Percentiles rank a stretch among this genome's conserved stretches.
Conservation (phyloP, 2,113 vertebrate genomes). For the Halcyon senegalensis region DNA sequence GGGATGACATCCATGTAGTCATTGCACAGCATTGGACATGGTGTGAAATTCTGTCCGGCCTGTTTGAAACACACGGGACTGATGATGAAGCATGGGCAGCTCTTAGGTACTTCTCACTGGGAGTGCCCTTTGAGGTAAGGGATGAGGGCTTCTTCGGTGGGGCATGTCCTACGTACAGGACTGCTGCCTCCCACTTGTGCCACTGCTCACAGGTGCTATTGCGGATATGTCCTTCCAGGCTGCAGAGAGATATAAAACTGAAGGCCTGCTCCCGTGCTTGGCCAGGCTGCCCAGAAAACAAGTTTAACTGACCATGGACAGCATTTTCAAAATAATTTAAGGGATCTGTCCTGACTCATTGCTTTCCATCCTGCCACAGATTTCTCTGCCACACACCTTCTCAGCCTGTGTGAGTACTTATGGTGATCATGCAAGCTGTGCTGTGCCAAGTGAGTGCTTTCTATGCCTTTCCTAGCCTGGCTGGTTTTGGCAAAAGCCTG, state of each 20-base stretch:
- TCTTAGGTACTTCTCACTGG: background rate
- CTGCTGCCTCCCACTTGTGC: background rate
- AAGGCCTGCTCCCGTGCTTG: background rate
- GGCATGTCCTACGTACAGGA: fast-evolving
- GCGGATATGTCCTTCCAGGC: background rate
- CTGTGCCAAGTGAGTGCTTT: background rate
- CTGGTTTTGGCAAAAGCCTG: background rate
- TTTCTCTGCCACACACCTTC: background rate
- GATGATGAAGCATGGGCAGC: fast-evolving
- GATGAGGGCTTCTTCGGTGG: background rate
- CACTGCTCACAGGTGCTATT: background rate
- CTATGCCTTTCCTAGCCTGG: background rate
- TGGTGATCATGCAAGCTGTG: background rate
- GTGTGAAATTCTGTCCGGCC: background rate
- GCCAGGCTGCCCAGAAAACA: background rate
- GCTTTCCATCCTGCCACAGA: background rate
- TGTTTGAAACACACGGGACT: background rate
- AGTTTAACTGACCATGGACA: background rate
- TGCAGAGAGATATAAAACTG: background rate
- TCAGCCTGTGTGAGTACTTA: background rate
- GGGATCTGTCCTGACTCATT: background rate
- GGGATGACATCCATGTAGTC: fast-evolving
- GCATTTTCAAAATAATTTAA: background rate
- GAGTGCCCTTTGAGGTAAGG: background rate
- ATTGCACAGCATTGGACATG: background rate